Base-by-base conservation (phyloP, 2,888 invertebrate genomes). In the Melanophora roralis region DNA sequence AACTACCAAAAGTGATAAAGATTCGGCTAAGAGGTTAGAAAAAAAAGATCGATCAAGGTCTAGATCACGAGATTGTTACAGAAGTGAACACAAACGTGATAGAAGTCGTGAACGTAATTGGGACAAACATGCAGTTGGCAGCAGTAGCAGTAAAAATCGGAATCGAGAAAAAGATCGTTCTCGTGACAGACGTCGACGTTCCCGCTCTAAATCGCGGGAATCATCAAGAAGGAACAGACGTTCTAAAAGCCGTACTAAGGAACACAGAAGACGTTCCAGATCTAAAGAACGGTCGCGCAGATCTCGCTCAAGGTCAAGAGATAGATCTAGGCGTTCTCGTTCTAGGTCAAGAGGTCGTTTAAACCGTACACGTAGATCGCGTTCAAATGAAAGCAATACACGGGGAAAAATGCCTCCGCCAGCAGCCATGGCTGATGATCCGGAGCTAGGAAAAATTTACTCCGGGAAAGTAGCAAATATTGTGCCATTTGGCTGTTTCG, bases 401-500 rank as follows among this genome's bases (percentile, higher is more conserved):
- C 82, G 83, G 6, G 88, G 87, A 0, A 87, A 86, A 62, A 87
- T 88, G 83, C 85, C 86, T 0, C 88, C 88, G 11, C 82, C 86
- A 8, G 85, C 88, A 12, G 85, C 85, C 4, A 89, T 94, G 83
- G 93, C 93, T 72, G 94, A 94, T 85, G 95, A 95, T 85, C 95
- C 95, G 0, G 94, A 95, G 83, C 92, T 94, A 3, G 95, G 95
- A 0, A 95, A 95, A 86, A 97, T 99, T 83, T 99, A 98, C 88
- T 93, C 93, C 81, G 99, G 98, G 0, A 95, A 96, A 89, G 97
- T 99, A 0, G 96, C 97, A 0, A 98, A 97, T 85, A 96, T 98
- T 83, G 97, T 98, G 65, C 95, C 96, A n/a, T 99, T 99, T 90
- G 99, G 99, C 1, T 98, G 98, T 88, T 99, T 99, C 89, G 97